Base-by-base conservation (phyloP, 1,140 invertebrate species). In the Listronotus bonariensis region DNA sequence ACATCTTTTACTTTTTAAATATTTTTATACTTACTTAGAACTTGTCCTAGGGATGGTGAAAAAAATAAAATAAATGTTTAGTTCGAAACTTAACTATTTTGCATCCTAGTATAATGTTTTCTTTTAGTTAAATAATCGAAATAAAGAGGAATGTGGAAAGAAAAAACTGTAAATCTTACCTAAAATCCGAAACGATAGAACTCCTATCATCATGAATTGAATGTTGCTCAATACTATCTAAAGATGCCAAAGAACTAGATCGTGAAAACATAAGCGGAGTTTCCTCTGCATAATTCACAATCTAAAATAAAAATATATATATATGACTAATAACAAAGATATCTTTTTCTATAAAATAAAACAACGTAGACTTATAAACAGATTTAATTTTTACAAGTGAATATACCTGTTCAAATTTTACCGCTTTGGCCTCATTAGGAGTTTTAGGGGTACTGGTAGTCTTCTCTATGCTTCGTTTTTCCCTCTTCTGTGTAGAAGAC, bases 261-360 rank as follows among this genome's bases (percentile, higher is more conserved):
- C 95, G 82, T 0, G 93, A 96, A 81, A 97, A 97, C 94, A 97
- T 96, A 4, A 98, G 78, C 0, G 96, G 95, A 0, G 95, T 98
- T 78, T 97, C 92, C 73, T 95, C 87, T 0, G 91, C 86, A 71
- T 90, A 92, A 67, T 85, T 81, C 67, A 86, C 79, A 73, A 86
- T 84, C 58, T 60, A 52, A 17, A 41, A 48, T 14, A 60, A 40
- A 9, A 38, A 41, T n/a, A n/a, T n/a, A n/a, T n/a, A n/a, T n/a
- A n/a, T n/a, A n/a, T n/a, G n/a, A n/a, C n/a, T n/a, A n/a, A n/a
- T n/a, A n/a, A n/a, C n/a, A n/a, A n/a, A n/a, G n/a, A n/a, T n/a
- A n/a, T n/a, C n/a, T n/a, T n/a, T n/a, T n/a, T n/a, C n/a, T n/a
- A n/a, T n/a, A n/a, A n/a, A n/a, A n/a, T n/a, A n/a, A n/a, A n/a